phyloP scores from a whole-genome alignment of 1,140 invertebrate genomes.

The Agrilus planipennis region DNA sequence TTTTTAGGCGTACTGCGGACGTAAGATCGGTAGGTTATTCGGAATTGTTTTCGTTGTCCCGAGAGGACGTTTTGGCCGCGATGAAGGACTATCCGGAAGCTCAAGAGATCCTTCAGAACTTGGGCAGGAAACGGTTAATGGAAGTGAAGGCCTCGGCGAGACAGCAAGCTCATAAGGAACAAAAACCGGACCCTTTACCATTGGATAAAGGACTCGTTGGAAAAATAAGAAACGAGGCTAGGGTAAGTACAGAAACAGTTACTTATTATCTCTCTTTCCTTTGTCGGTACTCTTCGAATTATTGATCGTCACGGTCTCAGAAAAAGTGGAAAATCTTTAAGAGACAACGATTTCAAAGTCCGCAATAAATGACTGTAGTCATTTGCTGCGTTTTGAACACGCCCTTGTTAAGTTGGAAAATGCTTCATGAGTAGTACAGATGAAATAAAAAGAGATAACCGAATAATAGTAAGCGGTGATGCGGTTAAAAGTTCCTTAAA shows the following conservation, averaged over 20 bases:
- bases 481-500: too few species aligned
- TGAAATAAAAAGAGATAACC: too few species aligned
- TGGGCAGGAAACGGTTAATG: conserved; percentile 78
- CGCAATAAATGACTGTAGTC: too few species aligned
- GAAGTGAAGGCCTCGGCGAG: conserved; percentile 49
- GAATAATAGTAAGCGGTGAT: too few species aligned
- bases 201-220: conserved; percentile 58
- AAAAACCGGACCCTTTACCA: conserved; percentile 4
- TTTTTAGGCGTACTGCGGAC: conserved; percentile 79
- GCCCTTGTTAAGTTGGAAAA: too few species aligned
- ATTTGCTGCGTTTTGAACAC: too few species aligned
- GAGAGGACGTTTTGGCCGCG: conserved; percentile 87
- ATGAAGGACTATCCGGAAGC: conserved; percentile 97
- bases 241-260: conserved; percentile 36
- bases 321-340: too few species aligned
- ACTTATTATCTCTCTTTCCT: not conserved
- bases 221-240: conserved; percentile 70
- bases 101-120: conserved; percentile 79
- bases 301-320: too few species aligned
- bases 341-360: too few species aligned
- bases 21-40: conserved; percentile 92
- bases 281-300: too few species aligned
- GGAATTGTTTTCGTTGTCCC: conserved; percentile 85
- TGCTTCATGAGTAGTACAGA: too few species aligned
- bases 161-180: conserved; percentile 29